Conservation (phyloP, 2,888 invertebrate genomes). For the Hedychridium roseum region DNA sequence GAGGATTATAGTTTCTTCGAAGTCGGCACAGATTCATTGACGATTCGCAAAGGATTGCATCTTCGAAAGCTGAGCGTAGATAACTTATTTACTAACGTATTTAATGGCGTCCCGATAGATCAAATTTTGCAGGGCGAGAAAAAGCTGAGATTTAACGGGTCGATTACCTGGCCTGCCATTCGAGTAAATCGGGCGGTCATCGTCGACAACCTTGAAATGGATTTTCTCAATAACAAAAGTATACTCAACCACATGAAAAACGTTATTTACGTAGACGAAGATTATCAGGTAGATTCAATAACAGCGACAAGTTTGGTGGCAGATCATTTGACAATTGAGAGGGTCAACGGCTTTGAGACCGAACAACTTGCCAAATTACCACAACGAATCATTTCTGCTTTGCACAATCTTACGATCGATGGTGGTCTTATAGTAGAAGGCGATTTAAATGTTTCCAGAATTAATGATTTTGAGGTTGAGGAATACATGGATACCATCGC, state of each 20-base stretch:
- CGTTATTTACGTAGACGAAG: constrained; percentile 18
- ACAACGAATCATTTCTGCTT: constrained; percentile 1
- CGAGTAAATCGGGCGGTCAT: constrained; percentile 22
- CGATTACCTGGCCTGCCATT: constrained; percentile 25
- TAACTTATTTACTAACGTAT: constrained; percentile 34
- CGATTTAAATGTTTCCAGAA: constrained; percentile 24
- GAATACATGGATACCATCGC: constrained; percentile 33
- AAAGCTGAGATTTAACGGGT: constrained; percentile 12
- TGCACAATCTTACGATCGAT: constrained; percentile 34
- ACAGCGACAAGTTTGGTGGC: constrained; percentile 19
- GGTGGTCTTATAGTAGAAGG: constrained; percentile 39
- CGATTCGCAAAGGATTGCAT: constrained; percentile 24
- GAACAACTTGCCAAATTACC: constrained; percentile 8
- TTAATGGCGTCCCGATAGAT: constrained; percentile 42
- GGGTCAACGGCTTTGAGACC: constrained; percentile 22
- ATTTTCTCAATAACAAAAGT: constrained; percentile 21
- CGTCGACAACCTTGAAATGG: constrained; percentile 29
- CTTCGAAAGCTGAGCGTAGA: constrained; percentile 29
- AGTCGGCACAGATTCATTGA: constrained; percentile 22
- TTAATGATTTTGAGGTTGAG: constrained; percentile 28
- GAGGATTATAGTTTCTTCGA: constrained; percentile 18
- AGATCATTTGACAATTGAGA: constrained; percentile 26
- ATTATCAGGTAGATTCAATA: constrained; percentile 17
- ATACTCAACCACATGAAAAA: constrained; percentile 11
- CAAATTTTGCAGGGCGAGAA: constrained; percentile 28